Base-by-base conservation (phyloP, 2,797 vertebrate species). In the Pangasius mekongensis region DNA sequence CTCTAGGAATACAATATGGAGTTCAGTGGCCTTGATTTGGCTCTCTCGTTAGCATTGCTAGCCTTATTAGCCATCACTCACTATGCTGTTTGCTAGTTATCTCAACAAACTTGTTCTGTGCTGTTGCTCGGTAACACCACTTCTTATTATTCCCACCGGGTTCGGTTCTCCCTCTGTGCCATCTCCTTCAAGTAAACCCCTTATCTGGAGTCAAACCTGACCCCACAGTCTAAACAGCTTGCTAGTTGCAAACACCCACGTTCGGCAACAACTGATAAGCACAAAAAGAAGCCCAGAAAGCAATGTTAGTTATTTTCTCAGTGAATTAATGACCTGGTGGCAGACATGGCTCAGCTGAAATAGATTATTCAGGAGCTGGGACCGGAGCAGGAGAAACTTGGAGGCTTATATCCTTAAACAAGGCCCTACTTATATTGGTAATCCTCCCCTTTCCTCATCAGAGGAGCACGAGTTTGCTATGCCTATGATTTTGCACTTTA, bases 51-150 rank as follows among this genome's bases (percentile, higher is more conserved):
- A 81, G 24, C 24, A 64, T 64, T 43, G 80, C 58, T 66, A 52
- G 39, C 82, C 43, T 52, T 83, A 49, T 83, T 66, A 66, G 20
- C 43, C n/a, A 5, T 30, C 62, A 22, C 3, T 49, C 16, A 30
- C 43, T 62, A 83, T 66, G 60, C 14, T n/a, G 43, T 66, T 52
- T 83, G 27, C 43, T 47, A 47, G 22, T 66, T 83, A 83, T 67
- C 27, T 49, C 2, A 62, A 83, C 47, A 52, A 69, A 84, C 64
- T 36, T 84, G 83, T 69, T 84, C 83, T 67, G 47, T 22, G 10
- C 43, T 69, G 83, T 84, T 54, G 83, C 83, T 69, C 64, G 27
- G 83, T 69, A 84, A 84, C 83, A 54, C 47, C n/a, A 8, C 62
- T 69, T 69, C 64, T 69, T 11, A 4, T 69, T 69, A 52, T 69